These are phyloP conservation scores for Anolis apletophallus DNA, from an alignment of 2,797 vertebrate species.

Conservation along the genomic window DNA sequence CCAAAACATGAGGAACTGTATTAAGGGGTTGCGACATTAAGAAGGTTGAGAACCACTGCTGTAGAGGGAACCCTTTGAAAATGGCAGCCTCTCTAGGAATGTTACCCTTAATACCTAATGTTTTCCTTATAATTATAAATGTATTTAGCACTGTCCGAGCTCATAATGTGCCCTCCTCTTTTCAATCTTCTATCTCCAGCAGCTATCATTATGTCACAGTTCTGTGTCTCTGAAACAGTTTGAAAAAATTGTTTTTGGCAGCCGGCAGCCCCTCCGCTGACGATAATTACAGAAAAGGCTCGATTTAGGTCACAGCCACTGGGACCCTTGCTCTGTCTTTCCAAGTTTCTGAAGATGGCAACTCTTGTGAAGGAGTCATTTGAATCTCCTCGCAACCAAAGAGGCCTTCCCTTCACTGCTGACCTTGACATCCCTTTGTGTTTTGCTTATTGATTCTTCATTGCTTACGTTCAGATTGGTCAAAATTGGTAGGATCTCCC, in stretches of 20 bases:
- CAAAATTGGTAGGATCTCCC: slow-evolving; percentile 41
- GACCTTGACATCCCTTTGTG: slow-evolving; percentile 31
- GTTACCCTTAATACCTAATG: slow-evolving; percentile 34
- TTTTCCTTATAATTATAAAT: slow-evolving; percentile 64
- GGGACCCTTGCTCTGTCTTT: slow-evolving; percentile 55
- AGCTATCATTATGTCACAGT: slow-evolving; percentile 57
- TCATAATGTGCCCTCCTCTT: slow-evolving; percentile 62
- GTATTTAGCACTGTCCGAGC: slow-evolving; percentile 55
- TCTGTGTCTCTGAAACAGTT: slow-evolving; percentile 73
- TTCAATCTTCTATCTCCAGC: slow-evolving; percentile 54
- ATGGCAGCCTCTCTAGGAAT: slow-evolving; percentile 68
- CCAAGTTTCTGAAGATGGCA: slow-evolving; percentile 62
- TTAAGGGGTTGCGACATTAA: too few relatives aligned
- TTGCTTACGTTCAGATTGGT: slow-evolving; percentile 50
- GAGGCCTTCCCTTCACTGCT: slow-evolving; percentile 46
- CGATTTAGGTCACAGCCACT: slow-evolving; percentile 69
- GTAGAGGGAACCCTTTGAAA: slow-evolving; percentile 51
- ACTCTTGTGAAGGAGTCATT: slow-evolving; percentile 59
- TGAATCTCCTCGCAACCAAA: slow-evolving; percentile 60
- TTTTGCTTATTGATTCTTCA: slow-evolving; percentile 5
- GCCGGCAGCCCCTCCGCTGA: slow-evolving; percentile 10
- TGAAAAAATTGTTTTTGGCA: slow-evolving; percentile 68
- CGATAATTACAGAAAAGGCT: slow-evolving; percentile 65
- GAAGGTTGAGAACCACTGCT: too few relatives aligned
- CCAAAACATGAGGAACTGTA: too few relatives aligned